Evolutionary conservation across 1,140 invertebrate genomes (phyloP).

Genomic region (Drosophila kepulauana): DNA sequence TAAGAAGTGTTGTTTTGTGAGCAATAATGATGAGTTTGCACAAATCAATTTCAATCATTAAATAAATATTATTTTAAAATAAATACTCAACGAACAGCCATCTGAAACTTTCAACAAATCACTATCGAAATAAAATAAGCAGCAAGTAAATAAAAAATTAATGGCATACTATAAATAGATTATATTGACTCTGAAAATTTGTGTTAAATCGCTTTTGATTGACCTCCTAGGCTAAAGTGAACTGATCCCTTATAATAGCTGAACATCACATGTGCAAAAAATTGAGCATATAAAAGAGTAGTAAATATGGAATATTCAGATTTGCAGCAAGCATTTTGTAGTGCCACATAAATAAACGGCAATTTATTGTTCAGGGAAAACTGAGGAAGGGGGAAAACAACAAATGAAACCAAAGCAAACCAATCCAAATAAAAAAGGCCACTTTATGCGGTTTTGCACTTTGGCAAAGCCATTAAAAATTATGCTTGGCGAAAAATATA

Average conservation of each 20-base stretch:
- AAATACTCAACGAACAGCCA: conserved; percentile 2
- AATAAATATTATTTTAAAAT: not conserved
- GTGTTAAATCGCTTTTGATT: not conserved
- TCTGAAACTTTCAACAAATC: not conserved
- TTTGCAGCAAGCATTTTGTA: conserved; percentile 59
- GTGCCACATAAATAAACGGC: conserved; percentile 71
- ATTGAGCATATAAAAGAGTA: conserved; percentile 7
- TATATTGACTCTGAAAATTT: not conserved
- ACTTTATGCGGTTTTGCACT: conserved; percentile 77
- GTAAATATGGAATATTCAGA: conserved; percentile 23
- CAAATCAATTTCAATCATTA: not conserved
- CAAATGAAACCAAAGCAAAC: conserved; percentile 6
- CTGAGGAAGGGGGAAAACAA: conserved; percentile 9
- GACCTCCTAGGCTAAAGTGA: conserved; percentile 3
- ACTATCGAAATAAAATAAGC: not conserved
- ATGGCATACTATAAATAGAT: conserved; percentile 11
- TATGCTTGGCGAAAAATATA: conserved; percentile 61
- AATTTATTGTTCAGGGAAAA: conserved; percentile 63
- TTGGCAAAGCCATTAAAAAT: conserved; percentile 72
- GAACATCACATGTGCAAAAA: conserved; percentile 8
- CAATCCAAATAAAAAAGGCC: conserved; percentile 54
- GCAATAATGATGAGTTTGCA: not conserved
- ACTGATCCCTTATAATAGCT: conserved; percentile 17
- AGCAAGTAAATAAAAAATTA: conserved; percentile 2
- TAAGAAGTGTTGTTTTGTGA: not conserved